A percentile compares a stretch with the other conserved stretches of the same genome.
These are phyloP conservation scores for Dissostichus mawsoni DNA, from an alignment of 2,113 vertebrate genomes.

Conservation along the genomic window DNA sequence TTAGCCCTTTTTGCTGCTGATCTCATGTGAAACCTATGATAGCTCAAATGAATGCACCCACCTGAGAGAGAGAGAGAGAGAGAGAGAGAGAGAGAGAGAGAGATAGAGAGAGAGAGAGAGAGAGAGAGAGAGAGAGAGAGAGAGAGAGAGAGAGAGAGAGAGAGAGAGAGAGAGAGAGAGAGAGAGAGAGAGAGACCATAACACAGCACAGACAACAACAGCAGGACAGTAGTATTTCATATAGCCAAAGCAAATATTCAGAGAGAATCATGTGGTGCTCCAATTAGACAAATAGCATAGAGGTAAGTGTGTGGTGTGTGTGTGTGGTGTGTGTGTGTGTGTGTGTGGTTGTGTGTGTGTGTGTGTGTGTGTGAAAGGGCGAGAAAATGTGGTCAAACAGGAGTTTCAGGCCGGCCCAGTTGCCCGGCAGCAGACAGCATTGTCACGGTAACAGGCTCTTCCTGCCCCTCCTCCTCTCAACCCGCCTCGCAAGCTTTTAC, in stretches of 20 bases:
- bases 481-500: constrained; percentile 67
- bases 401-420: constrained; percentile 77
- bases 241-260: constrained; percentile 2
- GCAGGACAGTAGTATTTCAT: neutral
- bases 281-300: neutral
- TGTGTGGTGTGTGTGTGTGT: constrained; percentile 5
- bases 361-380: neutral
- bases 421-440: constrained; percentile 74
- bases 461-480: constrained; percentile 65
- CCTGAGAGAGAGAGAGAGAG: too few relatives aligned
- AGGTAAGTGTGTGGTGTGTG: neutral
- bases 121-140: neutral
- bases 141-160: neutral
- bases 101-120: neutral
- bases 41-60: too few relatives aligned
- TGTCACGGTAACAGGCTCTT: constrained; percentile 78
- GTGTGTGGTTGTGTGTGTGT: neutral
- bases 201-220: neutral
- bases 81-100: neutral
- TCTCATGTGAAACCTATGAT: too few relatives aligned
- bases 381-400: constrained; percentile 70
- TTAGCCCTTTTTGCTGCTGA: constrained; percentile 6
- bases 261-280: constrained; percentile 2
- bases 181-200: neutral
- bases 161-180: too few relatives aligned